These are phyloP conservation scores for Yponomeuta plumbellus DNA, from an alignment of 2,888 invertebrate genomes.

Conservation along the genomic window DNA sequence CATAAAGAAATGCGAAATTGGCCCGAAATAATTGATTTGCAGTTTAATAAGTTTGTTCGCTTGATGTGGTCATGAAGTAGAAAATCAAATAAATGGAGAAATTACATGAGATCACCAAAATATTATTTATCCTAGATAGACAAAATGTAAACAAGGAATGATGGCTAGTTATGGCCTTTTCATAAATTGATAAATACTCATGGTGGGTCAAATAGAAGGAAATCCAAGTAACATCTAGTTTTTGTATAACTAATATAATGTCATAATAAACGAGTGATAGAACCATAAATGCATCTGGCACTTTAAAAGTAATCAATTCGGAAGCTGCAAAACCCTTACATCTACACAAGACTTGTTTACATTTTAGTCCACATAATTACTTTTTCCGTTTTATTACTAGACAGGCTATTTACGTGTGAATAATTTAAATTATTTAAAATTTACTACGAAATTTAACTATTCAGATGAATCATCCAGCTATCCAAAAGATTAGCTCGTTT, in stretches of 20 bases:
- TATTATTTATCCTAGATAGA: slow-evolving; percentile 45
- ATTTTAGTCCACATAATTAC: slow-evolving; percentile 44
- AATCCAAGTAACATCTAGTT: not conserved
- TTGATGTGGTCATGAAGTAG: slow-evolving; percentile 32
- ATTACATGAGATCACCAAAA: slow-evolving; percentile 60
- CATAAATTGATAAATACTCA: slow-evolving; percentile 23
- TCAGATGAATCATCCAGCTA: not conserved
- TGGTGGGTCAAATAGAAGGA: not conserved
- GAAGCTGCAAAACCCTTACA: slow-evolving; percentile 12
- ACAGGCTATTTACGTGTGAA: slow-evolving; percentile 43
- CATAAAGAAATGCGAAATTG: slow-evolving; percentile 18
- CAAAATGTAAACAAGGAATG: slow-evolving; percentile 65
- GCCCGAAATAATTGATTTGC: not conserved
- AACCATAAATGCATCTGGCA: slow-evolving; percentile 14
- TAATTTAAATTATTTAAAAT: slow-evolving; percentile 20
- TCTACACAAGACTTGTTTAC: slow-evolving; percentile 50
- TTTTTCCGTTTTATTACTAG: slow-evolving; percentile 22
- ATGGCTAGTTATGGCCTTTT: slow-evolving; percentile 44
- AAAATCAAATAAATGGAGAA: slow-evolving; percentile 49
- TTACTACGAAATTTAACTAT: not conserved
- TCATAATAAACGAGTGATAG: slow-evolving; percentile 6
- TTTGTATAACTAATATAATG: not conserved
- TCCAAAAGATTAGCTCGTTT: not conserved
- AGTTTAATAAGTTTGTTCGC: slow-evolving; percentile 10
- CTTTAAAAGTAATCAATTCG: not conserved